Base-by-base conservation (phyloP, 1,140 invertebrate genomes). In the Scylla paramamosain region DNA sequence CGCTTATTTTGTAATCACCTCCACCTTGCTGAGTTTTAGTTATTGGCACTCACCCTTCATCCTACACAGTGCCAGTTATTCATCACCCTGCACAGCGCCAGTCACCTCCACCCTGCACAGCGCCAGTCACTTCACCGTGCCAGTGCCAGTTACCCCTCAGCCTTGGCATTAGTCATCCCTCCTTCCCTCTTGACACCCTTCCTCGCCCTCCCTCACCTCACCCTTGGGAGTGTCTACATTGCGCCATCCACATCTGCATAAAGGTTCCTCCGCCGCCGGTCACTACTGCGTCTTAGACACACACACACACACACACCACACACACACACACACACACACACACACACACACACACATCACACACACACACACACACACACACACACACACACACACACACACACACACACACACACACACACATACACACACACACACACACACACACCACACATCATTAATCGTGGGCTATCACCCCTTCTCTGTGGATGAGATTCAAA, bases 241-340 rank as follows among this genome's bases (percentile, higher is more conserved):
- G 86, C n/a, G 29, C 86, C 86, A 88, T 88, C 31, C 31, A 88
- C 86, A 88, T 88, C 45, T 45, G 86, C 86, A 88, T 88, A 88
- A 46, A 88, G 45, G 86, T 28, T 88, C 31, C 31, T 46, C 45
- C 86, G 16, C 29, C n/a, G 28, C 83, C 86, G 6, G 16, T 45
- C 45, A 31, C 86, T 46, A 14, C 45, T 46, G 7, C 86, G 4
- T 88, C 32, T 46, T 46, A 32, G 32, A 28, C 7, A 28, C 86
- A 88, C 86, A 32, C 31, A 77, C 86, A 87, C 29, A 87, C 84
- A 87, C 84, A 32, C 84, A 87, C 10, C 4, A 28, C 84, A 87
- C 84, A 29, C 28, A 67, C 84, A 87, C 29, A 87, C 84, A 87
- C 84, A 32, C 84, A 87, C 39, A 87, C 84, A 87, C 84, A 32